Conservation (phyloP, 1,140 invertebrate species). For the Paraescarpia echinospica region DNA sequence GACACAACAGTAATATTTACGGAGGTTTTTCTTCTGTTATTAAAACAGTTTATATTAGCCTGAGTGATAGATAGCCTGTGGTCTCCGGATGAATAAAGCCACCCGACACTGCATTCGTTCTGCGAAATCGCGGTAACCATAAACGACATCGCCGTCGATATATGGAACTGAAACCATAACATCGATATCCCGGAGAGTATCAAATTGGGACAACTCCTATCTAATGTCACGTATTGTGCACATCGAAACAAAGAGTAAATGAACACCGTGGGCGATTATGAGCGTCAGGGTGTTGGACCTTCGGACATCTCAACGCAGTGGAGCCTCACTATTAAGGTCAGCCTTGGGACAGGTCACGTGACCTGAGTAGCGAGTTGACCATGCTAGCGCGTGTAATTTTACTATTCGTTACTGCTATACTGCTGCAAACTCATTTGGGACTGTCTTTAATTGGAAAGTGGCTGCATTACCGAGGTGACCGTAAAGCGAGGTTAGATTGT, state of each 20-base stretch:
- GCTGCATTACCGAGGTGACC: neutral
- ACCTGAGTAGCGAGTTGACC: no score
- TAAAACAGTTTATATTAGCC: neutral
- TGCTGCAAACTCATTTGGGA: no score
- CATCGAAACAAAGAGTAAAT: no score
- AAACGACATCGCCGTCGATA: neutral
- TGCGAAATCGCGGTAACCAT: neutral
- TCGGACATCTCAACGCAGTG: no score
- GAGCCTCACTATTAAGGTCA: no score
- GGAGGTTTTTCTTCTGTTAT: neutral
- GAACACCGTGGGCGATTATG: no score
- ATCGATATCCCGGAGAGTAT: neutral
- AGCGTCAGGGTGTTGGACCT: no score
- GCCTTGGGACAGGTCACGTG: no score
- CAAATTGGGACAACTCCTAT: neutral
- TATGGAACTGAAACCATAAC: neutral
- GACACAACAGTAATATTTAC: neutral
- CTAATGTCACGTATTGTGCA: no score
- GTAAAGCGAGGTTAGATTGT: neutral
- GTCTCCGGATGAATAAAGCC: neutral
- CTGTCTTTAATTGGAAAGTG: no score
- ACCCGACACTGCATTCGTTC: neutral
- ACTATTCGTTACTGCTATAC: no score
- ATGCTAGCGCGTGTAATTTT: no score
- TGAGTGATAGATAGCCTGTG: neutral